A percentile compares a stretch with the other conserved stretches of the same genome.
Conservation (phyloP, 2,797 vertebrate species). For the Champsocephalus esox region DNA sequence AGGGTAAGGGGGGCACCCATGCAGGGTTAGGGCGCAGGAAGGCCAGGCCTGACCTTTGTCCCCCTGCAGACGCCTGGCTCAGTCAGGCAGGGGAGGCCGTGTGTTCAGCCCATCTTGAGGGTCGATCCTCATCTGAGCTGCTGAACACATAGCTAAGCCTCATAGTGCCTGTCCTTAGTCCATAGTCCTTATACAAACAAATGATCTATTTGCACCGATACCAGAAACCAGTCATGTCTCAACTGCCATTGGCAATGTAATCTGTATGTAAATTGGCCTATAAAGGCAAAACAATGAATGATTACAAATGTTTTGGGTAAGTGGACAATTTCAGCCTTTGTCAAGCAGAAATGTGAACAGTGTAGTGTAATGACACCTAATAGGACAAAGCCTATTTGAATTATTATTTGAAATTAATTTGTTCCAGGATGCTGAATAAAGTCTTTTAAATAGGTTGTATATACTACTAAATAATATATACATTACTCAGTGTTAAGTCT, state of each 20-base stretch:
- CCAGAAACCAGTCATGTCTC: constrained; percentile 23
- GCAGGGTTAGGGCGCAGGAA: constrained; percentile 81
- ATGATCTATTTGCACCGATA: constrained; percentile 20
- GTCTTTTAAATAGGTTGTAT: constrained; percentile 8
- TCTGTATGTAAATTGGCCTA: constrained; percentile 26
- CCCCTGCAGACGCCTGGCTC: constrained; percentile 75
- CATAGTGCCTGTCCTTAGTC: constrained; percentile 8
- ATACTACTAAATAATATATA: constrained; percentile 16
- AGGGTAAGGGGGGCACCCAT: constrained; percentile 83
- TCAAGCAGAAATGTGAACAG: neutral
- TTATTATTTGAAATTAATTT: constrained; percentile 9
- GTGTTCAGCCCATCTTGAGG: constrained; percentile 63
- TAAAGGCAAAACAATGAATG: neutral
- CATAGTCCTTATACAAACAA: constrained; percentile 49
- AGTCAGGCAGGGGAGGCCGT: constrained; percentile 57
- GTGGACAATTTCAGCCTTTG: neutral
- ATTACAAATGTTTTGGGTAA: constrained; percentile 5
- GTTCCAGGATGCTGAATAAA: constrained; percentile 13
- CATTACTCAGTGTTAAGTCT: constrained; percentile 1
- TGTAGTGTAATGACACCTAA: neutral
- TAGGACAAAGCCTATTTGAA: neutral
- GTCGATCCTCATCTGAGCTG: constrained; percentile 57
- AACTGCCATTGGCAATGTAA: constrained; percentile 9
- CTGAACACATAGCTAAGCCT: constrained; percentile 51
- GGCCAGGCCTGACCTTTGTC: constrained; percentile 74